Percentiles rank a stretch among this genome's conserved stretches.
Conservation (phyloP, 53 echinoderm and acorn worm species). For the Hippasteria phrygiana region DNA sequence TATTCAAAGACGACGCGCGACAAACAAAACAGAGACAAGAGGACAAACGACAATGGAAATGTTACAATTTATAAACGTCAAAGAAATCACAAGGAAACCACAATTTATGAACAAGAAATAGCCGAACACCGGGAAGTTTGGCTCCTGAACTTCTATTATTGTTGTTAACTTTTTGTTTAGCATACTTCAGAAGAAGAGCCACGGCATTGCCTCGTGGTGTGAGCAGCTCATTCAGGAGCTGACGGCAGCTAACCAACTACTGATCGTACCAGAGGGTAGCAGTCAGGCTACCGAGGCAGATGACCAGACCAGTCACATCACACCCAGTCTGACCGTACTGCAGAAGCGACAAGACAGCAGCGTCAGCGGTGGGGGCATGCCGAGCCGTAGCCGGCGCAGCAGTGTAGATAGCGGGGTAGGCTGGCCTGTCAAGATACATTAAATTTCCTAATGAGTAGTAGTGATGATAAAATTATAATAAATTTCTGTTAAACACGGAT, state of each 20-base stretch:
- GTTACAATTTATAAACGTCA: no score
- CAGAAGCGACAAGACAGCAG: conserved; percentile 82
- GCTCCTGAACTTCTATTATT: no score
- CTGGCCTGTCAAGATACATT: neutral
- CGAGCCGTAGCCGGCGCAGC: conserved; percentile 71
- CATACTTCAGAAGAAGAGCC: conserved; percentile 91
- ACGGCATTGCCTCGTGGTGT: conserved; percentile 96
- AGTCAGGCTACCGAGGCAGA: conserved; percentile 42
- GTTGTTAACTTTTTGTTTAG: conserved; percentile 28
- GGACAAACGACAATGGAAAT: no score
- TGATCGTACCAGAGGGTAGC: conserved; percentile 76
- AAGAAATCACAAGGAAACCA: no score
- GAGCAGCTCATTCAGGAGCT: conserved; percentile 95
- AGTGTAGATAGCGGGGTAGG: conserved; percentile 68
- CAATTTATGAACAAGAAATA: no score
- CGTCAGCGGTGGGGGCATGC: conserved; percentile 61
- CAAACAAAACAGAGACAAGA: no score
- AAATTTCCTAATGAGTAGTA: neutral
- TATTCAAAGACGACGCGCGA: no score
- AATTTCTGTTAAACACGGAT: no score
- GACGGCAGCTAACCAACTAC: conserved; percentile 76
- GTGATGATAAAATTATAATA: no score
- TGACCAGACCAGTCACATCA: conserved; percentile 58
- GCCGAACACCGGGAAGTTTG: no score
- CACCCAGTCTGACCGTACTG: conserved; percentile 71